Evolutionary conservation across 2,888 invertebrate species (phyloP), one percentile per base, ranked within the genome.

Genomic region (Microctonus aethiopoides): DNA sequence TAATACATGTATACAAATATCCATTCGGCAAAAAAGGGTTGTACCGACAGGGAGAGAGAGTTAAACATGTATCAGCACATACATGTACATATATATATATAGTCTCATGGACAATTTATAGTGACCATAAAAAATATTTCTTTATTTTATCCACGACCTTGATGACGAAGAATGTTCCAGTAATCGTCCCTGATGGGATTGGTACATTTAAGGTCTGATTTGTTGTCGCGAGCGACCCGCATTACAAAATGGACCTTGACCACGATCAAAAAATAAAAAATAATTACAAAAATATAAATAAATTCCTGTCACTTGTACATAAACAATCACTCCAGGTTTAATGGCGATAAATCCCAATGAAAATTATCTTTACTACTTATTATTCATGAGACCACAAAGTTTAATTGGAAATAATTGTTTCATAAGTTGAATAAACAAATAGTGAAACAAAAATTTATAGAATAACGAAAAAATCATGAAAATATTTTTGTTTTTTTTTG

Each of bases 181-280:
- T 60, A 64, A 46, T 66, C 71, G 76, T 72, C 80, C 79, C 77
- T 78, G n/a, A n/a, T n/a, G 76, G 67, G 16, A 34, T 46, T 51
- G 51, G 46, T 34, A 78, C 79, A 77, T 79, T 81, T 80, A 80
- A 81, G 78, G 81, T 74, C 67, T 59, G 75, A 66, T 64, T 72
- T 56, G 56, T 72, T 67, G 46, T 65, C n/a, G 68, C 60, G 70
- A 66, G 22, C 76, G 79, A 78, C 81, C 78, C 76, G 73, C 74
- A 80, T 80, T 46, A 75, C 71, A 34, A 34, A n/a, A 46, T 41
- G 52, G 74, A 77, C 84, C 84, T 82, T 84, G 84, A 81, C 81
- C 83, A 81, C 79, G 75, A 80, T 82, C 56, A 2, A 36, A 20
- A 20, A 32, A 59, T 29, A 29, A 29, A 29, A 29, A 29, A 29